Conservation (phyloP, 2,797 vertebrate genomes). For the Iguana delicatissima region DNA sequence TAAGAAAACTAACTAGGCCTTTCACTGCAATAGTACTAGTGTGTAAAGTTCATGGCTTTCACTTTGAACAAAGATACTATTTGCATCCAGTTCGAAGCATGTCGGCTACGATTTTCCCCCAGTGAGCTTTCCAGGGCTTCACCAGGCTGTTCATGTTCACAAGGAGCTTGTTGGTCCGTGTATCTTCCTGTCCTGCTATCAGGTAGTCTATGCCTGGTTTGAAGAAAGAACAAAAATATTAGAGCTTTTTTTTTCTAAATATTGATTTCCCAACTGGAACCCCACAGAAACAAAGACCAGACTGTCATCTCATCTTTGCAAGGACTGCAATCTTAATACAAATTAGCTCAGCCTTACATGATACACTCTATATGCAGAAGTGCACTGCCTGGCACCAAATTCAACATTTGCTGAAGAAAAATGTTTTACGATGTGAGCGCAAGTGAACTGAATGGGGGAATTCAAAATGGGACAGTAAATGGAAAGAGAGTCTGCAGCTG, state of each 20-base stretch:
- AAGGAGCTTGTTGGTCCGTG: constrained; percentile 83
- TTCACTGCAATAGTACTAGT: constrained; percentile 63
- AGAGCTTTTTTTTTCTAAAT: neutral
- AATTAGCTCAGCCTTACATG: neutral
- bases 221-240: neutral
- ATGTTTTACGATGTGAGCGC: neutral
- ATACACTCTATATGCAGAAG: neutral
- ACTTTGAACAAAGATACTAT: constrained; percentile 69
- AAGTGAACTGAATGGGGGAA: neutral
- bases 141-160: constrained; percentile 91
- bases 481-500: neutral
- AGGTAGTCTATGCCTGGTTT: constrained; percentile 87
- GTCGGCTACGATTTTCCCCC: constrained; percentile 84
- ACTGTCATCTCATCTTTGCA: neutral
- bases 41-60: constrained; percentile 56
- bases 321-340: neutral
- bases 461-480: neutral
- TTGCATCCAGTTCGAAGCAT: constrained; percentile 85
- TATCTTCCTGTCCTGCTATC: constrained; percentile 89
- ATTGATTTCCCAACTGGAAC: neutral
- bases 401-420: neutral
- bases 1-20: constrained; percentile 60
- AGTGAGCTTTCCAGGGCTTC: constrained; percentile 86
- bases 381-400: neutral
- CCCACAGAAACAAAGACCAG: neutral